Base-by-base conservation (phyloP, 1,140 invertebrate genomes). In the Drosophila bocki region DNA sequence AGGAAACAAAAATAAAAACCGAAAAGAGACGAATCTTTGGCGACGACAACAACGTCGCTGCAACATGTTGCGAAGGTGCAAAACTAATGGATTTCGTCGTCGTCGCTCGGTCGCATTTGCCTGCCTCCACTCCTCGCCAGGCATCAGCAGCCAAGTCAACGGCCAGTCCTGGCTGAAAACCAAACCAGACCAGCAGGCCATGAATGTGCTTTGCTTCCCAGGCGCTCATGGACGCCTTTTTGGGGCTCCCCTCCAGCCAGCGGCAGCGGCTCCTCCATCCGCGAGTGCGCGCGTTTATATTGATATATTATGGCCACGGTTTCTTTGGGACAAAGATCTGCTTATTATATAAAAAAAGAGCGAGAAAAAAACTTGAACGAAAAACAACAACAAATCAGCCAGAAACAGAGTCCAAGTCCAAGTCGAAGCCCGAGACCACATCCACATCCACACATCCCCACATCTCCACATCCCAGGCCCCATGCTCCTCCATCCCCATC, bases 271-370 rank as follows among this genome's bases (percentile, higher is more conserved):
- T 70, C 56, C 72, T 26, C 57, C 32, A n/a, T 39, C 51, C 33
- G 53, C 78, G 69, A 78, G 65, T 81, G 82, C 78, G 51, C 81
- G 83, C 71, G 83, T 82, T 90, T 91, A 83, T 90, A 88, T 91
- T 91, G 90, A 91, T 91, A 92, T 91, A 91, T 91, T 91, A 90
- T 85, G 91, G 82, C 91, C 80, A 91, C 82, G 81, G 83, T 91
- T 87, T 91, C 91, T 92, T 92, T 92, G 91, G 87, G 91, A 92
- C 91, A 92, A 92, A 92, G 91, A 92, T 92, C 91, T 92, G 86
- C 86, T 91, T 91, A 91, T 91, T 91, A 91, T 91, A 91, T 88
- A 85, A 85, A 88, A 81, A 82, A 88, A 63, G 72, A 77, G 72
- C 74, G 72, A 65, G 80, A 42, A 83, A 82, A 62, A 65, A 67